Evolutionary conservation across 2,797 vertebrate species (phyloP), one percentile per base, ranked within the genome.

Genomic region (Labeo calbasu): DNA sequence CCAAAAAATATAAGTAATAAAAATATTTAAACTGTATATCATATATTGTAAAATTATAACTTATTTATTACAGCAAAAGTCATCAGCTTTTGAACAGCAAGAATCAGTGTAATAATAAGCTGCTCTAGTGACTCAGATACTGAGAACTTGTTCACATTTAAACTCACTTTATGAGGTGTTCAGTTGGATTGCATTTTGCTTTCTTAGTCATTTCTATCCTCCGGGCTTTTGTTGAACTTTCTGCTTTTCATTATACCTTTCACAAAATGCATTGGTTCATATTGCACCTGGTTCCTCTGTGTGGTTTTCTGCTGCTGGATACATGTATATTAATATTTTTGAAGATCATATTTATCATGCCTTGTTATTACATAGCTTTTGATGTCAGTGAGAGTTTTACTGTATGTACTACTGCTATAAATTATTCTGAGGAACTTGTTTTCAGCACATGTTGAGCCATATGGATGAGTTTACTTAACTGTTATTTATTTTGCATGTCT

Each of bases 401-500:
- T 61, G 77, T 84, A 53, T 83, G 75, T 48, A 51, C 28, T 77
- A 43, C 73, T n/a, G 9, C 50, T 85, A 72, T 77, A 77, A 69
- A 77, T 78, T 82, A 84, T 73, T 79, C 80, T 77, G 66, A 78
- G 69, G 71, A 43, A 36, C 61, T 48, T 71, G 84, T 84, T 76
- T 71, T 82, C 53, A 63, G 79, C 84, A 78, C 85, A 84, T 50
- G 61, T 84, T 76, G 32, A 57, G 25, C 61, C 85, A 69, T 81
- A 79, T 70, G 61, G 68, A 84, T 61, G 69, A 21, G 28, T 73
- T 78, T 61, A 55, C 51, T 28, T 32, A 32, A 32, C 15, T 17
- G 25, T 65, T 65, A 21, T 79, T 50, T 59, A 32, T 59, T 84
- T 84, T 59, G 17, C 32, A 65, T 48, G 28, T 57, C 43, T 71